These are phyloP conservation scores for Leucozona laternaria DNA, from an alignment of 2,888 invertebrate genomes.

Conservation along the genomic window DNA sequence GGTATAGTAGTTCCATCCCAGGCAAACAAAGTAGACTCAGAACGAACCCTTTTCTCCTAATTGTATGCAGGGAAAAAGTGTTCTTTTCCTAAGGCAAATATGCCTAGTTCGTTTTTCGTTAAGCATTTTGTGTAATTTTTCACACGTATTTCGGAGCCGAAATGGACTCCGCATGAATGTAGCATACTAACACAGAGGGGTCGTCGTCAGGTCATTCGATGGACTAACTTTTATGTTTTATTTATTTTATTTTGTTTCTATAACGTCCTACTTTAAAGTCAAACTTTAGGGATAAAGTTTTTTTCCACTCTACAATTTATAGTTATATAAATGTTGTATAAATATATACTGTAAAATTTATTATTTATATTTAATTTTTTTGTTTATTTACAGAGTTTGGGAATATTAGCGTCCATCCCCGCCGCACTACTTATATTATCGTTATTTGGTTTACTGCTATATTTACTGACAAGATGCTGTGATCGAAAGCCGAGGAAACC, in stretches of 20 bases:
- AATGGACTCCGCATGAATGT: conserved; percentile 31
- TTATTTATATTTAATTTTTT: conserved; percentile 54
- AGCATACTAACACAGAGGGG: conserved; percentile 16
- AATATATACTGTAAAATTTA: not conserved
- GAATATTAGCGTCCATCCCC: conserved; percentile 96
- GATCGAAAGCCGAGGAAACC: conserved; percentile 93
- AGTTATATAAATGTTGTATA: not conserved
- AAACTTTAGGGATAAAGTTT: conserved; percentile 12
- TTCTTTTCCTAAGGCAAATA: conserved; percentile 55
- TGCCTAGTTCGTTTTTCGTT: conserved; percentile 53
- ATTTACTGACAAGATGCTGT: conserved; percentile 97
- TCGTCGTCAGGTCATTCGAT: conserved; percentile 51
- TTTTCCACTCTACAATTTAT: not conserved
- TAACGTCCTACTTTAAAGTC: not conserved
- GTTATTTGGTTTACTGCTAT: conserved; percentile 93
- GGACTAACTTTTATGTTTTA: conserved; percentile 67
- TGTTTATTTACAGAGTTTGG: conserved; percentile 90
- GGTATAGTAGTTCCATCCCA: conserved; percentile 15
- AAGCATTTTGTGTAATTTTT: conserved; percentile 63
- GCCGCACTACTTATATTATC: conserved; percentile 96
- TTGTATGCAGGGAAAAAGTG: conserved; percentile 59
- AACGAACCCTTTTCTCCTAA: conserved; percentile 42
- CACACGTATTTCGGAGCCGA: conserved; percentile 44
- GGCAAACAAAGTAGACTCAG: not conserved
- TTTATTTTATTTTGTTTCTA: not conserved